Percentiles rank a stretch among this genome's conserved stretches.
Conservation (phyloP, 2,888 invertebrate species). For the Deilephila porcellus region DNA sequence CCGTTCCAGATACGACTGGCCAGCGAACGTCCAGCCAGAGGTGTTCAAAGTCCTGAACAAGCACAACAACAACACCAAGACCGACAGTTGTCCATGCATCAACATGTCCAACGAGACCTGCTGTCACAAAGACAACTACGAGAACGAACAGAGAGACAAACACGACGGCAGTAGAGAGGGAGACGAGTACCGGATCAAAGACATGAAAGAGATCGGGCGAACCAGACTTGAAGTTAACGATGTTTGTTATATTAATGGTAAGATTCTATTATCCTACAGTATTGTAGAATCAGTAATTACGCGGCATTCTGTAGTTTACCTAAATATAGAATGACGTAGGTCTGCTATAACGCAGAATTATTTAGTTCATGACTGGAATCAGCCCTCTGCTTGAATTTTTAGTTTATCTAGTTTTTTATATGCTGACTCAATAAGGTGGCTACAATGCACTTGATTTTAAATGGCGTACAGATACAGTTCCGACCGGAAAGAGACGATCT, state of each 20-base stretch:
- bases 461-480: too few species aligned
- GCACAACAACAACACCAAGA: slow-evolving; percentile 52
- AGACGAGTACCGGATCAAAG: slow-evolving; percentile 65
- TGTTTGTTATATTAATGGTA: slow-evolving; percentile 98
- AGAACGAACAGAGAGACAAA: slow-evolving; percentile 36
- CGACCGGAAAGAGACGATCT: too few species aligned
- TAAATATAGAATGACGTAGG: too few species aligned
- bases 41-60: slow-evolving; percentile 65
- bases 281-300: too few species aligned
- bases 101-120: slow-evolving; percentile 28
- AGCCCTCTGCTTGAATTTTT: too few species aligned
- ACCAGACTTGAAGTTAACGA: slow-evolving; percentile 88
- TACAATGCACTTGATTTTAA: too few species aligned
- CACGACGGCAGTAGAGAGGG: slow-evolving; percentile 41
- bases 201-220: slow-evolving; percentile 88
- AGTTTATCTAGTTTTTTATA: too few species aligned
- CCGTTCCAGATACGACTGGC: slow-evolving; percentile 90
- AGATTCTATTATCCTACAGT: slow-evolving; percentile 41
- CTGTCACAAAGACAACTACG: slow-evolving; percentile 44
- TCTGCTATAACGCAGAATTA: too few species aligned
- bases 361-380: too few species aligned
- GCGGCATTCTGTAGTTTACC: too few species aligned
- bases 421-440: too few species aligned
- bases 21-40: slow-evolving; percentile 78
- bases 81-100: slow-evolving; percentile 29